phyloP scores from a whole-genome alignment of 2,888 invertebrate species.

The Chouioia cunea region DNA sequence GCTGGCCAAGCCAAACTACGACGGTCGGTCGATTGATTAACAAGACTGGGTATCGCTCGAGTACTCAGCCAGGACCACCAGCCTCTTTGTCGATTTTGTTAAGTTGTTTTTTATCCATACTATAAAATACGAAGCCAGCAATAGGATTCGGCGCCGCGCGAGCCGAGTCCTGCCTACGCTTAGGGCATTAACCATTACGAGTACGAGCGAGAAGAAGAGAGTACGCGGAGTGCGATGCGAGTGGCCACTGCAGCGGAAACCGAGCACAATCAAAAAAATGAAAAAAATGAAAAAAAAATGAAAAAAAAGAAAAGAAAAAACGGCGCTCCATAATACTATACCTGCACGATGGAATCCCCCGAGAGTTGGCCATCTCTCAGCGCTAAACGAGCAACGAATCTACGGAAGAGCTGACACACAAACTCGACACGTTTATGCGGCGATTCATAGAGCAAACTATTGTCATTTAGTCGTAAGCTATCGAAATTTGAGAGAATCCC shows the following conservation, averaged over 20 bases:
- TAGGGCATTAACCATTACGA: constrained; percentile 64
- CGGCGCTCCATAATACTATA: no score
- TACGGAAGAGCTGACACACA: constrained; percentile 38
- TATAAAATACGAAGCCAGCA: constrained; percentile 61
- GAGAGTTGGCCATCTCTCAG: constrained; percentile 26
- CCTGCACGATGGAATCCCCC: not conserved
- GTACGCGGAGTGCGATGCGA: constrained; percentile 29
- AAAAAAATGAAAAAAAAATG: not conserved
- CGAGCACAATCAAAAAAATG: constrained; percentile 54
- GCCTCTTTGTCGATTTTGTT: constrained; percentile 49
- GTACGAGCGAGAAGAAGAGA: constrained; percentile 24
- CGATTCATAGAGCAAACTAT: constrained; percentile 27
- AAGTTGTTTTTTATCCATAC: constrained; percentile 53
- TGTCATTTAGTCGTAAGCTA: constrained; percentile 42
- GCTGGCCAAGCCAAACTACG: constrained; percentile 43
- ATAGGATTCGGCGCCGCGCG: constrained; percentile 62
- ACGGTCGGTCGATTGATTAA: constrained; percentile 30
- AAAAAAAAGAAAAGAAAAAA: constrained; percentile 1
- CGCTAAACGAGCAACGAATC: constrained; percentile 57
- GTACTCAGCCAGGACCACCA: constrained; percentile 20
- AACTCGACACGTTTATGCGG: constrained; percentile 15
- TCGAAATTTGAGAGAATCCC: constrained; percentile 58
- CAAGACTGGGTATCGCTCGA: constrained; percentile 45
- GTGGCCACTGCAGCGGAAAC: constrained; percentile 36
- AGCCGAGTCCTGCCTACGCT: constrained; percentile 66